A percentile compares a stretch with the other conserved stretches of the same genome.
Evolutionary conservation across 2,113 vertebrate genomes (phyloP).

Genomic region (Pelodiscus sinensis): DNA sequence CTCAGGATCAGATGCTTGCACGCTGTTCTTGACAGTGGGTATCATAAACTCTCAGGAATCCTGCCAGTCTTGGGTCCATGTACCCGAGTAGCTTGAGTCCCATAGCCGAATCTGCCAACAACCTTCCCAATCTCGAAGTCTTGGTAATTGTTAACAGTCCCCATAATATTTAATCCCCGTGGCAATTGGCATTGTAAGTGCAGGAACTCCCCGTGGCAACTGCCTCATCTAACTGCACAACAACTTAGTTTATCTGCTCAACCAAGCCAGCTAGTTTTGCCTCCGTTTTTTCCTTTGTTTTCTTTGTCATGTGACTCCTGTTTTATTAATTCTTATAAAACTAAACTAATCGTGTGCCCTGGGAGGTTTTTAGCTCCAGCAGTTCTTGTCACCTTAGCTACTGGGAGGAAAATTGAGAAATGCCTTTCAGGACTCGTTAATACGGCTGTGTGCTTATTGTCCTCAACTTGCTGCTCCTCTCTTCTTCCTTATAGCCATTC

Average conservation of each 20-base stretch:
- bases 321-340: background rate
- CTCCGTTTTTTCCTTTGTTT: background rate
- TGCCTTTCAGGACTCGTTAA: accelerated
- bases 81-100: background rate
- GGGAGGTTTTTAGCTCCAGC: background rate
- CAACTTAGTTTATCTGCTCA: background rate
- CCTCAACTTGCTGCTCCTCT: background rate
- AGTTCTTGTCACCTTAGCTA: background rate
- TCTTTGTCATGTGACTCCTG: background rate
- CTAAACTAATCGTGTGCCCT: accelerated
- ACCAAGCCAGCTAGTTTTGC: background rate
- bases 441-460: background rate
- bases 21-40: background rate
- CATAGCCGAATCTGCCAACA: background rate
- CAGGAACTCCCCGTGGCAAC: background rate
- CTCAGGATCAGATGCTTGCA: background rate
- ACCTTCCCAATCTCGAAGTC: background rate
- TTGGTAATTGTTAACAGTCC: background rate
- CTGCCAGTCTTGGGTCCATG: background rate
- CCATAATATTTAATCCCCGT: background rate
- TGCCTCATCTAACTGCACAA: background rate
- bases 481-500: background rate
- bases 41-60: background rate
- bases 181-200: background rate
- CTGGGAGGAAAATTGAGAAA: background rate